Evolutionary conservation across 2,797 vertebrate genomes (phyloP).

Genomic region (Pseudomugil tenellus): DNA sequence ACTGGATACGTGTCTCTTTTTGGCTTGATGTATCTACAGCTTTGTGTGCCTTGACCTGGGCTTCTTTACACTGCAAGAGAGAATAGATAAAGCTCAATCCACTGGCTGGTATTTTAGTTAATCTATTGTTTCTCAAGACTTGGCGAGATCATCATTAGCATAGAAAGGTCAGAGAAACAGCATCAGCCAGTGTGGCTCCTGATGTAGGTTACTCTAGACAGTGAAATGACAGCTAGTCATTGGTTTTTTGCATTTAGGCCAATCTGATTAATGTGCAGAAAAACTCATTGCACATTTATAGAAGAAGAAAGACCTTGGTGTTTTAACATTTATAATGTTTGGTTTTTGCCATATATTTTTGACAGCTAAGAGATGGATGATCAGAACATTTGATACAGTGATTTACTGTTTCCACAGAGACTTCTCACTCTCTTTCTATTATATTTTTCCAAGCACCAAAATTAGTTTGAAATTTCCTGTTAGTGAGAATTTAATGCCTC

Average conservation of each 20-base stretch:
- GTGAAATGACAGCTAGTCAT: slow-evolving; percentile 2
- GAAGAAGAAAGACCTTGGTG: not conserved
- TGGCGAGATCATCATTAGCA: slow-evolving; percentile 52
- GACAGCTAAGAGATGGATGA: not conserved
- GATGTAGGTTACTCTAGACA: slow-evolving; percentile 11
- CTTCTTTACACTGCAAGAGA: slow-evolving; percentile 39
- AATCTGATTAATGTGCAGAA: slow-evolving; percentile 4
- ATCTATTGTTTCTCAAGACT: slow-evolving; percentile 56
- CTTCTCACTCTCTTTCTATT: not conserved
- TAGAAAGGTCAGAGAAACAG: slow-evolving; percentile 71
- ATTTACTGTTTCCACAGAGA: not conserved
- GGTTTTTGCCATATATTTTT: not conserved
- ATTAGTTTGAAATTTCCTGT: not conserved
- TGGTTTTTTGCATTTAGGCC: slow-evolving; percentile 4
- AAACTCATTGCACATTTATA: not conserved
- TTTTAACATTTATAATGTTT: not conserved
- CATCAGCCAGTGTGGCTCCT: slow-evolving; percentile 1
- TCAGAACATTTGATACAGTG: not conserved
- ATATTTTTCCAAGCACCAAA: not conserved
- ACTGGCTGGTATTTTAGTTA: slow-evolving; percentile 71
- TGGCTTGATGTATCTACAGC: slow-evolving; percentile 21
- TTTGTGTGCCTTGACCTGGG: slow-evolving; percentile 53
- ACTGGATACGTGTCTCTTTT: slow-evolving; percentile 29
- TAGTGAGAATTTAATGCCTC: not conserved
- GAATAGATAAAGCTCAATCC: slow-evolving; percentile 66